phyloP scores from a whole-genome alignment of 2,888 invertebrate species.

The Invenusta paracnida region DNA sequence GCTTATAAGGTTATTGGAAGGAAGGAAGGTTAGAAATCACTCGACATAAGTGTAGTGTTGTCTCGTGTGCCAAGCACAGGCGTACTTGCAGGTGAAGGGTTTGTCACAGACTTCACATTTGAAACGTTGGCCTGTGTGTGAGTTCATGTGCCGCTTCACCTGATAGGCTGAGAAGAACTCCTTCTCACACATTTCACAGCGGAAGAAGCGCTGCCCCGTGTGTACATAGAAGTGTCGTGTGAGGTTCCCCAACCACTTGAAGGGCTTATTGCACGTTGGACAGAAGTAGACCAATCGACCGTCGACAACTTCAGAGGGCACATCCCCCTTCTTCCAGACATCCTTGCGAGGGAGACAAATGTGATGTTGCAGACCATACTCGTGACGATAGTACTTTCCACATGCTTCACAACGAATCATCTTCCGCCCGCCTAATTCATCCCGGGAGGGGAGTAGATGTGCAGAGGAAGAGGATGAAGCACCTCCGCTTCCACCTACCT shows the following conservation, averaged over 20 bases:
- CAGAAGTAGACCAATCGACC: conserved; percentile 42
- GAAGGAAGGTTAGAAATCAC: too few species aligned
- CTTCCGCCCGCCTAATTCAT: conserved; percentile 16
- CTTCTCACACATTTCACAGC: conserved; percentile 43
- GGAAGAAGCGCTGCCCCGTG: conserved; percentile 44
- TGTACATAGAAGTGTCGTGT: conserved; percentile 44
- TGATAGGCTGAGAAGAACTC: conserved; percentile 44
- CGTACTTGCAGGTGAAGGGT: conserved; percentile 44
- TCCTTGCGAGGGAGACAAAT: conserved; percentile 43
- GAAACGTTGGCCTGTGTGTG: conserved; percentile 41
- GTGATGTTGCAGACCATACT: conserved; percentile 43
- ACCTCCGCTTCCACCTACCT: not conserved
- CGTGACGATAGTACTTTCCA: conserved; percentile 43
- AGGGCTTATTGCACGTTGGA: conserved; percentile 42
- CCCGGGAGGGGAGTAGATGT: too few species aligned
- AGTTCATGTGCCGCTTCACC: conserved; percentile 44
- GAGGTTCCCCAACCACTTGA: conserved; percentile 44
- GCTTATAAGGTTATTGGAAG: too few species aligned
- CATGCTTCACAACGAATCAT: conserved; percentile 40
- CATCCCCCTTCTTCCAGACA: conserved; percentile 42
- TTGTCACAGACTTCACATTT: conserved; percentile 43
- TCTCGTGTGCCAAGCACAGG: conserved; percentile 42
- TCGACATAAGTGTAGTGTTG: conserved; percentile 39
- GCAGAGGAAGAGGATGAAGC: not conserved
- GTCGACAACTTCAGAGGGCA: conserved; percentile 39